Conservation (phyloP, 2,113 vertebrate genomes). For the Oreocharis arfaki region DNA sequence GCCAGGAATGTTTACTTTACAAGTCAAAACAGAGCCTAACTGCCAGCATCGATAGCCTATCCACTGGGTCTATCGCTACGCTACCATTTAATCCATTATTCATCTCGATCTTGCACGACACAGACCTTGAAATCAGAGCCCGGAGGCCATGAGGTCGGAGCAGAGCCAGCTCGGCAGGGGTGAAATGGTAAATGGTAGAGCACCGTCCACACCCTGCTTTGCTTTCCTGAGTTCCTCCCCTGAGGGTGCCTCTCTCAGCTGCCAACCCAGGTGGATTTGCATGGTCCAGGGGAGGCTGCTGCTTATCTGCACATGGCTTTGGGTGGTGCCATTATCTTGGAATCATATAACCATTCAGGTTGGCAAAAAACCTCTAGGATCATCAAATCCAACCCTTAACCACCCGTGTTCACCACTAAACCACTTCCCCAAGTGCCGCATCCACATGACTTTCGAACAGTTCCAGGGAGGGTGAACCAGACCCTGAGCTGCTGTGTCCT, state of each 20-base stretch:
- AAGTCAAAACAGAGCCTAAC: conserved; percentile 26
- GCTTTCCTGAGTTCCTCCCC: neutral
- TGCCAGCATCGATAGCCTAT: neutral
- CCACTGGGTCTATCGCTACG: neutral
- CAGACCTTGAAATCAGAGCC: neutral
- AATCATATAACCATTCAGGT: neutral
- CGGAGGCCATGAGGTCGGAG: neutral
- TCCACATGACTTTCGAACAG: neutral
- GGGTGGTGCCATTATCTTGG: neutral
- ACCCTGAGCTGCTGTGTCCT: neutral
- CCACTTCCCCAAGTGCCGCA: neutral
- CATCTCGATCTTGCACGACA: neutral
- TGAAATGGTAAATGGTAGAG: neutral
- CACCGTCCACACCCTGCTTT: neutral
- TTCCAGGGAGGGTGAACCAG: neutral
- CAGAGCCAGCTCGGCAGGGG: neutral
- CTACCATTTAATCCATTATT: neutral
- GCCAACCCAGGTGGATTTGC: neutral
- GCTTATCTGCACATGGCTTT: neutral
- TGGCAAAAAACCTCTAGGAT: neutral
- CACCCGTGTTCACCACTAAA: fast-evolving
- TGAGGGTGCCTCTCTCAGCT: neutral
- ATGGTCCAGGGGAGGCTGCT: neutral
- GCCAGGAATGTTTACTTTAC: neutral
- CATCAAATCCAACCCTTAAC: neutral